These are phyloP conservation scores for Melipona quadrifasciata DNA, from an alignment of 1,140 invertebrate species.

Conservation along the genomic window DNA sequence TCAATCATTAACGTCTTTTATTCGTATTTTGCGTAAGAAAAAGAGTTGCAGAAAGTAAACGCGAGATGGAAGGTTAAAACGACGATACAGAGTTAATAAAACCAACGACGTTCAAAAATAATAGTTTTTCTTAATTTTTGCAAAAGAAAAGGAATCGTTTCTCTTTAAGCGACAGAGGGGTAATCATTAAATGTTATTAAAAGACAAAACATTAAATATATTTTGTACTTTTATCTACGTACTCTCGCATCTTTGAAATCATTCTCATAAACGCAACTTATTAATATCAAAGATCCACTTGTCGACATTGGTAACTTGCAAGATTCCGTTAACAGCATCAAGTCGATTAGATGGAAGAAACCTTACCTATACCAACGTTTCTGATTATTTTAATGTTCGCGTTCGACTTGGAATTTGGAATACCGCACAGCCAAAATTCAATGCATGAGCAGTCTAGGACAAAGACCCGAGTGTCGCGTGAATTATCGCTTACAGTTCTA, in stretches of 20 bases:
- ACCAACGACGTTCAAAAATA: not conserved
- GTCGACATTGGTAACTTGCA: not conserved
- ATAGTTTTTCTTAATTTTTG: not conserved
- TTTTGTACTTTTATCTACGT: no score
- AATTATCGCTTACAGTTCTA: slow-evolving; percentile 35
- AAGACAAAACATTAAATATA: no score
- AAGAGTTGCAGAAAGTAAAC: not conserved
- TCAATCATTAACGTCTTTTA: not conserved
- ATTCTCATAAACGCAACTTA: not conserved
- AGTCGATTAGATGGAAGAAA: not conserved
- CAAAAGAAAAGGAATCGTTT: fast-evolving
- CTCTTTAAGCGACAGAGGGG: not conserved
- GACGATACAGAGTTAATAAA: not conserved
- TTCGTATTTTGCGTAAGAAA: not conserved
- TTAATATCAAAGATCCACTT: not conserved
- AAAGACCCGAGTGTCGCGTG: slow-evolving; percentile 24
- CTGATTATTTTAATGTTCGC: not conserved
- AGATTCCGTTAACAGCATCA: not conserved
- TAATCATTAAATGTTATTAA: not conserved
- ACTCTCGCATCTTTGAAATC: not conserved
- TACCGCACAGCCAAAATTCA: not conserved
- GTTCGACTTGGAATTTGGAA: no score
- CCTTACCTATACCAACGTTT: no score
- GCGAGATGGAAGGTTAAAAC: not conserved
- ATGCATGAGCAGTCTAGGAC: not conserved